Evolutionary conservation across 2,797 vertebrate genomes (phyloP).

Genomic region (Cheirogaleus major): DNA sequence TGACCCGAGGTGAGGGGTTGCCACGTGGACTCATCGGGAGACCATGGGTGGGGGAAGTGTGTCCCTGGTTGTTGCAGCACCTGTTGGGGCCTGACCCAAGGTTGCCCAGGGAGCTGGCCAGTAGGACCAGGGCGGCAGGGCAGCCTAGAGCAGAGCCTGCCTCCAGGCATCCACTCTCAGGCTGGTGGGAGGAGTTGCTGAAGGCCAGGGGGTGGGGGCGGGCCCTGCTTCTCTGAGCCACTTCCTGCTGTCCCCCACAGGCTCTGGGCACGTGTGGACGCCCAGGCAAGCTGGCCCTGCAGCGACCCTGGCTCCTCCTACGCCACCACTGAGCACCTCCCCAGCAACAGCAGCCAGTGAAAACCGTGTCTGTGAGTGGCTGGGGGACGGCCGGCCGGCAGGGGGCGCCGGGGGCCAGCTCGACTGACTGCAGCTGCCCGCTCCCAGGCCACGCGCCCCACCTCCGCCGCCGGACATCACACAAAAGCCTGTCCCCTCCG

Average conservation of each 20-base stretch:
- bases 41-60: neutral
- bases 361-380: constrained; percentile 51
- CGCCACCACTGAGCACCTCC: constrained; percentile 3
- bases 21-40: neutral
- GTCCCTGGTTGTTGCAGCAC: neutral
- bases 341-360: neutral
- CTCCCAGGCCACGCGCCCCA: neutral
- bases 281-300: constrained; percentile 38
- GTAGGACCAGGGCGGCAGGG: neutral
- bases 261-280: neutral
- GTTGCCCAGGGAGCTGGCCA: neutral
- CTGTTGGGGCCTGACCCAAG: constrained; percentile 56
- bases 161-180: neutral
- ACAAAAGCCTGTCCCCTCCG: constrained; percentile 27
- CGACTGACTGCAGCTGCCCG: neutral
- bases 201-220: neutral
- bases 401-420: constrained; percentile 24
- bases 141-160: neutral
- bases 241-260: neutral
- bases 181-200: neutral
- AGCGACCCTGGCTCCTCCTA: constrained; percentile 44
- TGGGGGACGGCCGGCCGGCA: constrained; percentile 3
- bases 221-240: neutral
- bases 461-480: neutral
- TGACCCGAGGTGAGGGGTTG: neutral